A percentile compares a stretch with the other conserved stretches of the same genome.
These are phyloP conservation scores for Balanococcus diminutus DNA, from an alignment of 2,888 invertebrate genomes.

Conservation along the genomic window DNA sequence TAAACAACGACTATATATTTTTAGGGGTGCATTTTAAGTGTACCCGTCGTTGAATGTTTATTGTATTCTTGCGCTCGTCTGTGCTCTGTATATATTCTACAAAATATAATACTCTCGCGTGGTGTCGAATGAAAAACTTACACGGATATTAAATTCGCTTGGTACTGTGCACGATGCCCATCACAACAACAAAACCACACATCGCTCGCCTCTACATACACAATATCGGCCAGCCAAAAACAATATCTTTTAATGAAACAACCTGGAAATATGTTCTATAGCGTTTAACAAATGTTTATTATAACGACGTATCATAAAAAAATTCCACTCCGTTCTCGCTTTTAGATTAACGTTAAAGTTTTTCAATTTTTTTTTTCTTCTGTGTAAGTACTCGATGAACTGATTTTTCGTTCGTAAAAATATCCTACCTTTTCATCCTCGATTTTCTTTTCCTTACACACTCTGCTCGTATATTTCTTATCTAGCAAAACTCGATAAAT, in stretches of 20 bases:
- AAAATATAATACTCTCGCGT: background rate
- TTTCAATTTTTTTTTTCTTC: background rate
- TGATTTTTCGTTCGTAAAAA: background rate
- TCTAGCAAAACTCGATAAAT: background rate
- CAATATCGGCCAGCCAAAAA: background rate
- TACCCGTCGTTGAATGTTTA: background rate
- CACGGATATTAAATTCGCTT: background rate
- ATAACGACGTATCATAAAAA: background rate
- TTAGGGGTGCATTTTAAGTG: background rate
- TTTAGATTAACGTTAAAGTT: background rate
- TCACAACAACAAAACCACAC: background rate
- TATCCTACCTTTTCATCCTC: background rate
- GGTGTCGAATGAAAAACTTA: background rate
- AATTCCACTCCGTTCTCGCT: background rate
- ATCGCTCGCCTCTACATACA: background rate
- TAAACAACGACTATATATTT: slow-evolving; percentile 11
- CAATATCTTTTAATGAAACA: slow-evolving; percentile 18
- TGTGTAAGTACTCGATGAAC: background rate
- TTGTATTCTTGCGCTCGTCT: background rate
- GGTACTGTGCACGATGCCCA: background rate
- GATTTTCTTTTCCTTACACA: background rate
- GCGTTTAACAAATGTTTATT: slow-evolving; percentile 12
- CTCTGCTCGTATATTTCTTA: background rate
- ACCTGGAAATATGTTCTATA: background rate
- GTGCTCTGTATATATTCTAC: background rate